Percentiles rank a stretch among this genome's conserved stretches.
Conservation (phyloP, 2,888 invertebrate genomes). For the Athetis lepigone region DNA sequence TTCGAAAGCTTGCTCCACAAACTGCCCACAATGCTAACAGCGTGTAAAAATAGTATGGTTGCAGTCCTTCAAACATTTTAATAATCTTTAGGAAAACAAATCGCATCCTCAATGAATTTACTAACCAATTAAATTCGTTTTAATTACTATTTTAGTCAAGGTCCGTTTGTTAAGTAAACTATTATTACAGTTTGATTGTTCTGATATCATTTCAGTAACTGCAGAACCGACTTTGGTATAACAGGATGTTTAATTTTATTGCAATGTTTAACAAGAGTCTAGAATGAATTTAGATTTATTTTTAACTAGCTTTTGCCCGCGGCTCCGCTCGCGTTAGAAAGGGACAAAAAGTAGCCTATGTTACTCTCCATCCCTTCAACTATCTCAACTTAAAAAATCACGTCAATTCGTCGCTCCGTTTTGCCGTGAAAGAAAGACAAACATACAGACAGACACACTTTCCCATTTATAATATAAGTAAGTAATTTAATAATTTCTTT, state of each 20-base stretch:
- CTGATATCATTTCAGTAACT: conserved; percentile 17
- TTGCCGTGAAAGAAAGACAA: too few species aligned
- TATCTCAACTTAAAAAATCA: too few species aligned
- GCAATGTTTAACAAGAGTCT: not conserved
- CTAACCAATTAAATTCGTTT: conserved; percentile 37
- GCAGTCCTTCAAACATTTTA: conserved; percentile 43
- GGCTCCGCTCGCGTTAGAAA: too few species aligned
- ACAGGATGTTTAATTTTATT: not conserved
- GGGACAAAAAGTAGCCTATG: too few species aligned
- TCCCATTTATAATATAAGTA: too few species aligned
- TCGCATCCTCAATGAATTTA: conserved; percentile 47
- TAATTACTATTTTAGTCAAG: conserved; percentile 56
- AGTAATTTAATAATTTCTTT: not conserved
- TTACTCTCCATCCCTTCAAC: too few species aligned
- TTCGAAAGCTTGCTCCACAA: conserved; percentile 59
- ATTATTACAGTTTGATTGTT: conserved; percentile 35
- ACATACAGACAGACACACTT: too few species aligned
- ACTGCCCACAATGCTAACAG: conserved; percentile 34
- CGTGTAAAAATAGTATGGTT: conserved; percentile 21
- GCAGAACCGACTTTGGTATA: not conserved
- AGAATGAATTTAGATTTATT: not conserved
- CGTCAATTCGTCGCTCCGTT: too few species aligned
- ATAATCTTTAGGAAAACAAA: conserved; percentile 51
- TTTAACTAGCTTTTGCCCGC: not conserved
- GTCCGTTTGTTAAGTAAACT: conserved; percentile 41